phyloP scores from a whole-genome alignment of 2,888 invertebrate genomes.

The Herminia tarsipennalis region DNA sequence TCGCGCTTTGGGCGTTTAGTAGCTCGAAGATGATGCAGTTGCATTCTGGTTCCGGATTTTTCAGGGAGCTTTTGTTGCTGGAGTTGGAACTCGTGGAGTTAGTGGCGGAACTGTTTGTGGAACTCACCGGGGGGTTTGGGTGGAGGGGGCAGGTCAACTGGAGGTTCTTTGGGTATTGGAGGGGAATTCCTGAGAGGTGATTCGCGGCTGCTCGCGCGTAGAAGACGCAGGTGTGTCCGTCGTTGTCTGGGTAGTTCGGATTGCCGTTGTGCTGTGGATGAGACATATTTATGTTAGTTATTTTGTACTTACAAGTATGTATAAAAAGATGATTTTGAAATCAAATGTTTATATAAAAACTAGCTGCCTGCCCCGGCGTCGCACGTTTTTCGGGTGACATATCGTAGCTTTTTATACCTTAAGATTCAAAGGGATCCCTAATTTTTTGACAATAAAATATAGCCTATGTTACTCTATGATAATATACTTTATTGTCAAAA shows the following conservation, averaged over 20 bases:
- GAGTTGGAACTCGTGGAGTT: constrained; percentile 64
- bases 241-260: constrained; percentile 92
- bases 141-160: constrained; percentile 77
- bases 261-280: constrained; percentile 96
- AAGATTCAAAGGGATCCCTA: too few species aligned
- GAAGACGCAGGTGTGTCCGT: constrained; percentile 82
- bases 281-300: not conserved
- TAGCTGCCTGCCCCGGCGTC: too few species aligned
- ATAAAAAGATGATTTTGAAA: too few species aligned
- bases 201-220: constrained; percentile 83
- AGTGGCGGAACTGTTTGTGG: constrained; percentile 49
- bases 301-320: too few species aligned
- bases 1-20: constrained; percentile 74
- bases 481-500: too few species aligned
- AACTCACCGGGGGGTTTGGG: constrained; percentile 57
- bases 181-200: constrained; percentile 77
- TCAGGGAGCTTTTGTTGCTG: constrained; percentile 59
- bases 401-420: too few species aligned
- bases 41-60: constrained; percentile 75
- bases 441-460: too few species aligned
- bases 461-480: too few species aligned
- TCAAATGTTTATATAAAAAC: too few species aligned
- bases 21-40: constrained; percentile 79
- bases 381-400: too few species aligned
- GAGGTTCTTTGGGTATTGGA: constrained; percentile 67